Percentiles rank a stretch among this genome's conserved stretches.
Conservation (phyloP, 2,888 invertebrate genomes). For the Dryobota labecula region DNA sequence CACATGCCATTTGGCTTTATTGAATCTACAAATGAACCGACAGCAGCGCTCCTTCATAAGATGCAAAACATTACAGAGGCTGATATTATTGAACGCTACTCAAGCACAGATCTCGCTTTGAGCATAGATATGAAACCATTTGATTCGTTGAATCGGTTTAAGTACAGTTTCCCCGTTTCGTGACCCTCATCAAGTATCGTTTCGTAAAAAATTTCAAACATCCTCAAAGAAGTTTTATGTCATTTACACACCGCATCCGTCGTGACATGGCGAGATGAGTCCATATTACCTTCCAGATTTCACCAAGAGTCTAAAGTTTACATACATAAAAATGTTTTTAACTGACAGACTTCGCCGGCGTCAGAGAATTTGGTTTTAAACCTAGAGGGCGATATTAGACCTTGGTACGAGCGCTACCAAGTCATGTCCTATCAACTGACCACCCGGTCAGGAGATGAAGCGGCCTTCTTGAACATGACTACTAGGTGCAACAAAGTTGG, state of each 20-base stretch:
- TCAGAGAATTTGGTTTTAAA: constrained; percentile 92
- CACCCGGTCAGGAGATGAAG: constrained; percentile 94
- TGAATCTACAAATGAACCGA: not conserved
- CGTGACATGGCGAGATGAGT: not conserved
- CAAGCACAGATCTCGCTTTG: not conserved
- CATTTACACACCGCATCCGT: not conserved
- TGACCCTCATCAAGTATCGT: not conserved
- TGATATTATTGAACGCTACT: not conserved
- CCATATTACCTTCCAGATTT: not conserved
- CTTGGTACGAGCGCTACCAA: constrained; percentile 97
- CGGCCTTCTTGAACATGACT: constrained; percentile 94
- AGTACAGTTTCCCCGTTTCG: not conserved
- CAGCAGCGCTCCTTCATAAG: not conserved
- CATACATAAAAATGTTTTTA: not conserved
- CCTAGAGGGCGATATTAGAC: constrained; percentile 85
- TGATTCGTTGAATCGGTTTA: not conserved
- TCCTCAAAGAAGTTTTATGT: not conserved
- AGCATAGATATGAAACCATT: not conserved
- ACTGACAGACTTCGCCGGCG: constrained; percentile 92
- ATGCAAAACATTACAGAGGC: not conserved
- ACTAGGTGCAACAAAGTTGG: constrained; percentile 94
- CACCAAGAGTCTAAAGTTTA: not conserved
- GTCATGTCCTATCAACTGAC: constrained; percentile 94
- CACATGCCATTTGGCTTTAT: not conserved
- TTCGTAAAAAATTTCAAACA: not conserved